Evolutionary conservation across 2,113 vertebrate genomes (phyloP).

Genomic region (Choloepus hoffmanni): DNA sequence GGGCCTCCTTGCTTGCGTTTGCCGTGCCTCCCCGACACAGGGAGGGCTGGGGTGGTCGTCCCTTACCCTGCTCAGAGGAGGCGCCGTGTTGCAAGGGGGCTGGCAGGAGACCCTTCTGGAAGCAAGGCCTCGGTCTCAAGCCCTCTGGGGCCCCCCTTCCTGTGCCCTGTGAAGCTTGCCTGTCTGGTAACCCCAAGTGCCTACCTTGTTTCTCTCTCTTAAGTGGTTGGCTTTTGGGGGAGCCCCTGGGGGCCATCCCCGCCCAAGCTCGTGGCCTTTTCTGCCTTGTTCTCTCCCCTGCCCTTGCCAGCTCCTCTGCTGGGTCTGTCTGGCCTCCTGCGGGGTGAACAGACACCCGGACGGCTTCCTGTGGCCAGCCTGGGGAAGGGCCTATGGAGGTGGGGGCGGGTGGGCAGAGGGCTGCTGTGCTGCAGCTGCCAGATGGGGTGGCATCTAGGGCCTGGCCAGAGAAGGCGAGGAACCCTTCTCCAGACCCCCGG

Average conservation of each 20-base stretch:
- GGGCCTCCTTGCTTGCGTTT: not conserved
- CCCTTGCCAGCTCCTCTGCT: not conserved
- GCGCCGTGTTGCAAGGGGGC: too few relatives aligned
- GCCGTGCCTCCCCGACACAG: rapidly evolving
- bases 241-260: too few relatives aligned
- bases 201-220: not conserved
- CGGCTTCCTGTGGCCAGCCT: not conserved
- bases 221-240: not conserved
- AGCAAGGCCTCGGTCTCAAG: too few relatives aligned
- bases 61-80: not conserved
- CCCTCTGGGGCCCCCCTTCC: too few relatives aligned
- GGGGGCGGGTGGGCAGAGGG: not conserved
- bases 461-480: not conserved
- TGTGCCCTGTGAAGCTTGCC: rapidly evolving
- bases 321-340: not conserved
- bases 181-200: not conserved
- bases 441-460: not conserved
- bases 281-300: not conserved
- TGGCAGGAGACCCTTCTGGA: too few relatives aligned
- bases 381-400: not conserved
- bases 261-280: not conserved
- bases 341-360: not conserved
- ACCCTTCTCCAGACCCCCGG: not conserved
- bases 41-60: not conserved
- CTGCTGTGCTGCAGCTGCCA: not conserved